phyloP scores from a whole-genome alignment of 2,113 vertebrate species.

The Sinosuthora webbiana region DNA sequence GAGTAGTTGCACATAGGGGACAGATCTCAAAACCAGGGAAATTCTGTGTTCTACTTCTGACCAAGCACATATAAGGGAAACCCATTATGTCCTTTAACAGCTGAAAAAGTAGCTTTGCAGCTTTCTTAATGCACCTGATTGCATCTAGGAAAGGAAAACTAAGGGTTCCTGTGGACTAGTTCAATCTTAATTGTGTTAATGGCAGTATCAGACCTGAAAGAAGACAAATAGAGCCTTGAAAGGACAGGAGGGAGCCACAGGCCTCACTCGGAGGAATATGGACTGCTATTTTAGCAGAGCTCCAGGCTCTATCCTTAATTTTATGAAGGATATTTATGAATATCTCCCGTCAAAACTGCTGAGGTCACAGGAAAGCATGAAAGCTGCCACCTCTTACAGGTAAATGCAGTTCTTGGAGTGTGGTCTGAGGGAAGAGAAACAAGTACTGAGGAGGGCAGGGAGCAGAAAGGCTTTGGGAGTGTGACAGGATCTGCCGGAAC shows the following conservation, averaged over 20 bases:
- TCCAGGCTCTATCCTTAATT: neutral
- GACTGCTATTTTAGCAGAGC: neutral
- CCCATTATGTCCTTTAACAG: neutral
- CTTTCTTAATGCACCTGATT: neutral
- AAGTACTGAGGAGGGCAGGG: neutral
- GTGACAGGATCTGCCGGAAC: neutral
- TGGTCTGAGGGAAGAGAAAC: neutral
- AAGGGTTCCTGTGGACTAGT: neutral
- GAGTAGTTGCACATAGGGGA: neutral
- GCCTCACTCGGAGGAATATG: neutral
- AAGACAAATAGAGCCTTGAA: neutral
- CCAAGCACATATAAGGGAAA: neutral
- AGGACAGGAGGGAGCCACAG: neutral
- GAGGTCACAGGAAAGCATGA: neutral
- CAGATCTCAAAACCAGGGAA: neutral
- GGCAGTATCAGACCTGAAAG: neutral
- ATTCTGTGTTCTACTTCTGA: neutral
- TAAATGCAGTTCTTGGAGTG: neutral
- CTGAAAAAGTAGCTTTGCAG: neutral
- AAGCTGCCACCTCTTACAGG: neutral
- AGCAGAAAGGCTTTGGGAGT: neutral
- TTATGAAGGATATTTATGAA: neutral
- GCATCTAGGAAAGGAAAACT: neutral
- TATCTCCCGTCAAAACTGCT: neutral
- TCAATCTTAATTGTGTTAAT: slow-evolving; percentile 11